phyloP scores from a whole-genome alignment of 2,797 vertebrate species.

The Propithecus deckenii region DNA sequence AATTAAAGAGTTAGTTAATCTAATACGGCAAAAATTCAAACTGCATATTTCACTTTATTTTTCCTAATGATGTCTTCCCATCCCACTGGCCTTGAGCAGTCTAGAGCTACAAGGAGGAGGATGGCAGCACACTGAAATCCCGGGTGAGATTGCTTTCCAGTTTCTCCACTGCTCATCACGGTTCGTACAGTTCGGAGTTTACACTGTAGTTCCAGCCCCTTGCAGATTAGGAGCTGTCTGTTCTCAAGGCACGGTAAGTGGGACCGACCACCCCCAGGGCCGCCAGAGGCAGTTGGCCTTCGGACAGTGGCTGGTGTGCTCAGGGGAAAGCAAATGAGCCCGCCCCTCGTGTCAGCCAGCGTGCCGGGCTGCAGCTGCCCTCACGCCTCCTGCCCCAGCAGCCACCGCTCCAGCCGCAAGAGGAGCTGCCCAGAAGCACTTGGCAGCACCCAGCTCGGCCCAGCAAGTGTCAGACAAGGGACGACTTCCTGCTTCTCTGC shows the following conservation, averaged over 20 bases:
- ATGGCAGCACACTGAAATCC: background rate
- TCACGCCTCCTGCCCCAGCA: background rate
- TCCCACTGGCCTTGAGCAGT: background rate
- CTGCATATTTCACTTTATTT: background rate
- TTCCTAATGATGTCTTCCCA: background rate
- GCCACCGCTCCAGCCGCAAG: background rate
- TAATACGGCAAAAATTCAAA: background rate
- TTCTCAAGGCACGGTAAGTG: background rate
- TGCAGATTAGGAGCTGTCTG: background rate
- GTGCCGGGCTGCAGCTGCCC: background rate
- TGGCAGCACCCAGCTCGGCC: background rate
- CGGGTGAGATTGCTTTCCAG: background rate
- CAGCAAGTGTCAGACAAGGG: background rate
- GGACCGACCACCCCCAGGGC: background rate
- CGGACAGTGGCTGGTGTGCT: background rate
- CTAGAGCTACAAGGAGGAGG: background rate
- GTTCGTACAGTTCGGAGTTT: background rate
- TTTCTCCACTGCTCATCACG: background rate
- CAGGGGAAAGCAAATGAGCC: background rate
- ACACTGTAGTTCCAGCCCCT: background rate
- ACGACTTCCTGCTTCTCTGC: background rate
- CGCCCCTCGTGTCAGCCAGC: fast-evolving
- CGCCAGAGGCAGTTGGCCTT: background rate
- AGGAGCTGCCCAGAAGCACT: background rate
- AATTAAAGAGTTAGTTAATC: background rate